Evolutionary conservation across 1,140 invertebrate species (phyloP).

Genomic region (Bradysia coprophila): DNA sequence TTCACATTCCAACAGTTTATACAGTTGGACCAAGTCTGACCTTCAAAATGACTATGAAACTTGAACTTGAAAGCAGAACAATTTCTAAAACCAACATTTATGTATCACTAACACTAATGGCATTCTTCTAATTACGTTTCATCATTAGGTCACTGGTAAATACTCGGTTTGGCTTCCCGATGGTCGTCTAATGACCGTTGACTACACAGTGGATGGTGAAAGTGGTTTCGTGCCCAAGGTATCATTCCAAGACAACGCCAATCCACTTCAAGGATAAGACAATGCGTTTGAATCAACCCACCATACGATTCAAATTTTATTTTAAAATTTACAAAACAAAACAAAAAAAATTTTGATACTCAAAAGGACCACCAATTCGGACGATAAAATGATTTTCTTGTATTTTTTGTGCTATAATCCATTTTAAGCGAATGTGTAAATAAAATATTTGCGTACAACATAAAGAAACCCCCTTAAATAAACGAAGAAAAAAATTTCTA

Average conservation of each 20-base stretch:
- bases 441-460: too few species aligned
- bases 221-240: conserved; percentile 49
- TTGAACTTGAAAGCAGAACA: too few species aligned
- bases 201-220: conserved; percentile 39
- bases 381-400: too few species aligned
- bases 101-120: too few species aligned
- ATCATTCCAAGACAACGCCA: conserved; percentile 34
- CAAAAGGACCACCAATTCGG: neutral
- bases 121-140: conserved; percentile 1
- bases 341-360: neutral
- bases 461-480: too few species aligned
- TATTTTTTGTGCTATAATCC: too few species aligned
- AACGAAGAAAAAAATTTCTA: neutral
- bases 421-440: too few species aligned
- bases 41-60: too few species aligned
- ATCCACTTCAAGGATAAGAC: conserved; percentile 22
- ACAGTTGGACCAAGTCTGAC: too few species aligned
- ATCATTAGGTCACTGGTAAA: conserved; percentile 26
- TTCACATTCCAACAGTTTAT: too few species aligned
- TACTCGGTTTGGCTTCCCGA: conserved; percentile 47
- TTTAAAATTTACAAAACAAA: neutral
- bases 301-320: neutral
- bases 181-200: conserved; percentile 44
- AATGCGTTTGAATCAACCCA: neutral
- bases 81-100: too few species aligned